phyloP scores from a whole-genome alignment of 1,140 invertebrate species.

The Zelostemma sp. region DNA sequence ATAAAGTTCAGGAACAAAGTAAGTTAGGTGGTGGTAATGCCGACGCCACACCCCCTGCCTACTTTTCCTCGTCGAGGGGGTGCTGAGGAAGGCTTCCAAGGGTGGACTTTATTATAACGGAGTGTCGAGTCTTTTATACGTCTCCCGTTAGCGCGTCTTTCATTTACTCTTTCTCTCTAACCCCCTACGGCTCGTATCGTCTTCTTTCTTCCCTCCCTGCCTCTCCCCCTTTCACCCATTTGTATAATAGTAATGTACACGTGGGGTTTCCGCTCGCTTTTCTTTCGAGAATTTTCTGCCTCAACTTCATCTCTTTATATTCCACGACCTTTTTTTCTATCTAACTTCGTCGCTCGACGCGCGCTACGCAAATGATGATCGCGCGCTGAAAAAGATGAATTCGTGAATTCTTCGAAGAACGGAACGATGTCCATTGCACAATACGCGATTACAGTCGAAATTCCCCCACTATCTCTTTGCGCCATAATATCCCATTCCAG shows the following conservation, averaged over 20 bases:
- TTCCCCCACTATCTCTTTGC: too few species aligned
- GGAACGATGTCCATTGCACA: too few species aligned
- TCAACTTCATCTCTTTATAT: neutral
- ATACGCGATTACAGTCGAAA: too few species aligned
- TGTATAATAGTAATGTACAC: conserved; percentile 46
- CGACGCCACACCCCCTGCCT: conserved; percentile 37
- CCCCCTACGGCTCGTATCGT: conserved; percentile 1
- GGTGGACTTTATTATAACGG: conserved; percentile 70
- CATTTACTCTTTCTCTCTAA: conserved; percentile 43
- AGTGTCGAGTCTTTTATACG: conserved; percentile 69
- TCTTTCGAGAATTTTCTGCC: conserved; percentile 33
- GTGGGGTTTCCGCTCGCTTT: conserved; percentile 35
- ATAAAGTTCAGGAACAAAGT: conserved; percentile 72
- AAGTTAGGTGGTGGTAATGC: conserved; percentile 70
- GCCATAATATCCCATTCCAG: too few species aligned
- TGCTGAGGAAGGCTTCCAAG: conserved; percentile 46
- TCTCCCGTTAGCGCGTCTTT: conserved; percentile 54
- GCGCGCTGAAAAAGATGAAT: too few species aligned
- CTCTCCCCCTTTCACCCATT: conserved; percentile 31
- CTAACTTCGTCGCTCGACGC: too few species aligned
- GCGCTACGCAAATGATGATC: too few species aligned
- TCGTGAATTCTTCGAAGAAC: too few species aligned
- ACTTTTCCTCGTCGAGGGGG: conserved; percentile 35
- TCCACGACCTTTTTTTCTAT: too few species aligned
- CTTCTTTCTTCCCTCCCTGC: conserved; percentile 7